These are phyloP conservation scores for Decapterus maruadsi DNA, from an alignment of 2,797 vertebrate species.

Conservation along the genomic window DNA sequence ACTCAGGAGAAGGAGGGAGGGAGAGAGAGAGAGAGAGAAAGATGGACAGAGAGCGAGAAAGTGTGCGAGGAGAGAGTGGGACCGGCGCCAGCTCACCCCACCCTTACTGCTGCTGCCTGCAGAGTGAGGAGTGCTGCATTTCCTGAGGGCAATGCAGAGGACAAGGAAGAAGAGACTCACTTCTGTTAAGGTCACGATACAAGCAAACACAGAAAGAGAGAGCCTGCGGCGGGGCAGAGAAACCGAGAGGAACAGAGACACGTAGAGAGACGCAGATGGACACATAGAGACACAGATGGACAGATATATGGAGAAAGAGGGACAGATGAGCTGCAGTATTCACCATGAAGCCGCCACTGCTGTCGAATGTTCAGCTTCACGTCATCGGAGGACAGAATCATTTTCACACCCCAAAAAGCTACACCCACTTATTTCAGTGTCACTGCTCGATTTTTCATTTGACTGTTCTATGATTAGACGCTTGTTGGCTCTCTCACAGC, in stretches of 20 bases:
- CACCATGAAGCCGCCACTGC: slow-evolving; percentile 33
- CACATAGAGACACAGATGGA: slow-evolving; percentile 14
- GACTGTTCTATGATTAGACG: slow-evolving; percentile 14
- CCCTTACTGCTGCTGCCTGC: slow-evolving; percentile 82
- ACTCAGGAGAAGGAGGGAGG: slow-evolving; percentile 48
- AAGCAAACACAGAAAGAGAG: slow-evolving; percentile 46
- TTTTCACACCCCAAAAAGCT: slow-evolving; percentile 41
- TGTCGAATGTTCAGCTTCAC: slow-evolving; percentile 52
- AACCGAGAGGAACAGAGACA: slow-evolving; percentile 36
- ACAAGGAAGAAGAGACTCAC: slow-evolving; percentile 72
- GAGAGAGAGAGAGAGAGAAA: slow-evolving; percentile 38
- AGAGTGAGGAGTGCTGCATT: slow-evolving; percentile 84
- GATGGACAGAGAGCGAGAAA: slow-evolving; percentile 31
- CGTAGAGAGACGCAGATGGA: slow-evolving; percentile 14
- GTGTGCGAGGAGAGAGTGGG: slow-evolving; percentile 69
- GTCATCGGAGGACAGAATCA: slow-evolving; percentile 60
- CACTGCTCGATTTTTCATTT: slow-evolving; percentile 13
- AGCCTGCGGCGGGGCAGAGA: slow-evolving; percentile 30
- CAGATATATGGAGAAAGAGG: slow-evolving; percentile 9
- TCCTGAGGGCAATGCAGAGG: slow-evolving; percentile 86
- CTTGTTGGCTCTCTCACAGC: slow-evolving; percentile 11
- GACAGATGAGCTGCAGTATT: slow-evolving; percentile 53
- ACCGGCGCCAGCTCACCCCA: slow-evolving; percentile 83
- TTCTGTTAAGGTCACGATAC: slow-evolving; percentile 69
- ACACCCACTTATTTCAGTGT: slow-evolving; percentile 24